Conservation (phyloP, 2,797 vertebrate genomes). For the Lateolabrax maculatus region DNA sequence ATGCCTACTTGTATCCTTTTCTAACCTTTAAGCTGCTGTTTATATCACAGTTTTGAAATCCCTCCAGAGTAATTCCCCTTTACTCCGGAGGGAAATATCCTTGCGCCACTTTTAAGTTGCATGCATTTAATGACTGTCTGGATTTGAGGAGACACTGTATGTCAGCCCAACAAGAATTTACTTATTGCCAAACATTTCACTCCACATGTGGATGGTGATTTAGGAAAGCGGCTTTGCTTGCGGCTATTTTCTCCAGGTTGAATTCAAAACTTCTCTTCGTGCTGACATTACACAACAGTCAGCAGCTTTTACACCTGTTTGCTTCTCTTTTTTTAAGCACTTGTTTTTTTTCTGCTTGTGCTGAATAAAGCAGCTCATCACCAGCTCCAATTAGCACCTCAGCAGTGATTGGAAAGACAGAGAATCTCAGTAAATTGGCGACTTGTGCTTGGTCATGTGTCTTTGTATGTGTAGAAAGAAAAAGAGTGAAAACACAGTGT, state of each 20-base stretch:
- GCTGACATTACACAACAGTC: not conserved
- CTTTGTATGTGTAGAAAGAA: not conserved
- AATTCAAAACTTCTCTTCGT: not conserved
- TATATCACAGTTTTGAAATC: not conserved
- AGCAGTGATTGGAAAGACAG: not conserved
- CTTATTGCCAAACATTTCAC: constrained; percentile 22
- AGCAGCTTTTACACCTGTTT: constrained; percentile 30
- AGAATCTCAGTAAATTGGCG: not conserved
- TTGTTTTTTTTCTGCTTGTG: not conserved
- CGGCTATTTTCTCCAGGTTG: constrained; percentile 4
- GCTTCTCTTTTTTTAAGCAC: not conserved
- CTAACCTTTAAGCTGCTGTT: not conserved
- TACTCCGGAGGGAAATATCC: not conserved
- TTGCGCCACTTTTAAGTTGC: not conserved
- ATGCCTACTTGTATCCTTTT: not conserved
- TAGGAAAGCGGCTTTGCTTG: constrained; percentile 10
- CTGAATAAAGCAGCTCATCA: not conserved
- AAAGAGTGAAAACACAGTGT: not conserved
- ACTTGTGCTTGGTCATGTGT: not conserved
- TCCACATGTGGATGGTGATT: constrained; percentile 5
- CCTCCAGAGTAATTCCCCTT: not conserved
- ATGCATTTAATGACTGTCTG: not conserved
- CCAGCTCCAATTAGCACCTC: constrained; percentile 24
- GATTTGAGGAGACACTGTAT: not conserved
- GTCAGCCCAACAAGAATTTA: not conserved